Evolutionary conservation across 2,113 vertebrate genomes (phyloP), one percentile per base, ranked within the genome.

Genomic region (Synchiropus splendidus): DNA sequence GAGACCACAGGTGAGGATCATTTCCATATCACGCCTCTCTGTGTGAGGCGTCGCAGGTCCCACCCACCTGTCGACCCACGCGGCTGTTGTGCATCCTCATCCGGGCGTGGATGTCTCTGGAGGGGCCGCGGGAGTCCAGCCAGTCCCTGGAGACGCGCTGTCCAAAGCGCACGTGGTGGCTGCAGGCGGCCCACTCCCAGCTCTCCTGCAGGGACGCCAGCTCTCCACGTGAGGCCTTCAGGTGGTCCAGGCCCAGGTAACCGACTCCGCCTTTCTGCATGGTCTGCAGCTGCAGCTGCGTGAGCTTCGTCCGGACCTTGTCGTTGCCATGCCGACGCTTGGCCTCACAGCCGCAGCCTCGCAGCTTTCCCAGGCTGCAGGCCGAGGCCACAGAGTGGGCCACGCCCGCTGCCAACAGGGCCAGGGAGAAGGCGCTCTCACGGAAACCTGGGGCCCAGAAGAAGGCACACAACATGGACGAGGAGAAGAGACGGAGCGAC

Each of bases 151-250:
- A 89, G 71, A 94, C 92, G 62, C 87, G 90, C 50, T 93, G 89
- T 30, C 89, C 92, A 41, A 92, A 92, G 39, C 86, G 83, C 49
- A 89, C 75, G 48, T 95, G 87, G 5, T 92, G 89, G 52, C 86
- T 91, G 71, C 92, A 94, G 55, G 90, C 92, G 10, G 90, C 89
- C 92, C 92, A 92, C 75, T 94, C 89, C 92, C 92, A 95, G 15
- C 89, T 92, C 64, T 94, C 89, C 75, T 93, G 90, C 48, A 87
- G 76, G 15, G 89, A 71, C n/a, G 83, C 84, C 12, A 74, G 38
- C 32, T 83, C 83, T 37, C 87, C 84, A 1, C 86, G 81, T 31
- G 80, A 56, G 1, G 87, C 80, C 55, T 84, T 86, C 58, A 90
- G 79, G 18, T 83, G 69, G 18, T 75, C 42, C n/a, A n/a, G n/a